A percentile compares a stretch with the other conserved stretches of the same genome.
These are phyloP conservation scores for Gastracanthus pulcherrimus DNA, from an alignment of 2,888 invertebrate species.

Conservation along the genomic window DNA sequence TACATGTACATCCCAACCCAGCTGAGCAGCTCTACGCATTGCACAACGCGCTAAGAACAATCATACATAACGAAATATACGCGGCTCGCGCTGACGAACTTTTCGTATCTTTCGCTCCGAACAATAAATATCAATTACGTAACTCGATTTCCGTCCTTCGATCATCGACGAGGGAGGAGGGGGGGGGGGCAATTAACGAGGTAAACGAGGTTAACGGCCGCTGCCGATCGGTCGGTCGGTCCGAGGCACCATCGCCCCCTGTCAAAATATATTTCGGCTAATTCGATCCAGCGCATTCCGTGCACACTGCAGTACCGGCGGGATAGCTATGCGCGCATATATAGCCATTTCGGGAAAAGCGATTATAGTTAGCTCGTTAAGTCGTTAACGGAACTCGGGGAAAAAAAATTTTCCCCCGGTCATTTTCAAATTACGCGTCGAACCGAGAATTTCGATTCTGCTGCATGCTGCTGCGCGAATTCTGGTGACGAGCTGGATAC, in stretches of 20 bases:
- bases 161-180: background rate
- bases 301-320: too few species aligned
- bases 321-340: too few species aligned
- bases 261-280: slow-evolving; percentile 33
- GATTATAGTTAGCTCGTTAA: slow-evolving; percentile 38
- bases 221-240: background rate
- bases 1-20: too few species aligned
- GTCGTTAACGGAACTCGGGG: slow-evolving; percentile 6
- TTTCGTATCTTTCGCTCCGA: background rate
- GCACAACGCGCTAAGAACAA: background rate
- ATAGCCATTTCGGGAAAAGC: slow-evolving; percentile 18
- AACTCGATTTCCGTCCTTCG: slow-evolving; percentile 42
- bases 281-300: background rate
- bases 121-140: slow-evolving; percentile 45
- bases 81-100: background rate
- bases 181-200: slow-evolving; percentile 9
- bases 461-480: too few species aligned
- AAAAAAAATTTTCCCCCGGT: too few species aligned
- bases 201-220: slow-evolving; percentile 41
- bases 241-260: background rate
- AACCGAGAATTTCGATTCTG: too few species aligned
- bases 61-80: background rate
- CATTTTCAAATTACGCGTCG: too few species aligned
- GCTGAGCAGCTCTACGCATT: too few species aligned
- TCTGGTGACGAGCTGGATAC: too few species aligned